Evolutionary conservation across 2,113 vertebrate species (phyloP).

Genomic region (Prunella fulvescens): DNA sequence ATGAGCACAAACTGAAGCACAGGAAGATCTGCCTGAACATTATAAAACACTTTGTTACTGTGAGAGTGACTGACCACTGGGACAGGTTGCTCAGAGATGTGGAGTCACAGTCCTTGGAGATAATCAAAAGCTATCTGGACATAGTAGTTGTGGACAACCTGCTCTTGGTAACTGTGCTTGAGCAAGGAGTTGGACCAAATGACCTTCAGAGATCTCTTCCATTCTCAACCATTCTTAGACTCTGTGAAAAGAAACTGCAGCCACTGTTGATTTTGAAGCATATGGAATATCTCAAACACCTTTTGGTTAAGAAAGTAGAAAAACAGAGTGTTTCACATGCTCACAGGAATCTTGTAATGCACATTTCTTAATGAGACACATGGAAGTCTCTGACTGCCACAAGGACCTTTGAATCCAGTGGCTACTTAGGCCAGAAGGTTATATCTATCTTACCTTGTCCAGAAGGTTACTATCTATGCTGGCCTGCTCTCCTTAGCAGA

Average conservation of each 20-base stretch:
- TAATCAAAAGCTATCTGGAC: neutral
- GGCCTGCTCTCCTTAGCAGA: neutral
- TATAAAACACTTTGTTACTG: neutral
- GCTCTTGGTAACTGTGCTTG: neutral
- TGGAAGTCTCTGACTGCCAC: neutral
- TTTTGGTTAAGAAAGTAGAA: neutral
- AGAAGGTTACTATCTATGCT: neutral
- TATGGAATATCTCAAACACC: neutral
- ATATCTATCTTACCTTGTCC: neutral
- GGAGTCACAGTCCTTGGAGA: neutral
- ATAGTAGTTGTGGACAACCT: neutral
- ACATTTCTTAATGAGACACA: neutral
- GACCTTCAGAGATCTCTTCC: neutral
- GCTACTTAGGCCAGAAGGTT: neutral
- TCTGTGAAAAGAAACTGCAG: neutral
- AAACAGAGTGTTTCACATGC: neutral
- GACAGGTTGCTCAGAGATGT: neutral
- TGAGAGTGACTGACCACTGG: neutral
- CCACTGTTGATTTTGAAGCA: neutral
- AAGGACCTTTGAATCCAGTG: neutral
- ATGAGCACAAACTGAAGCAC: neutral
- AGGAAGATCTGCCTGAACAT: neutral
- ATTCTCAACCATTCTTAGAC: rapidly evolving
- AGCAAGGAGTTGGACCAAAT: neutral
- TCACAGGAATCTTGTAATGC: neutral